Percentiles rank a stretch among this genome's conserved stretches.
These are phyloP conservation scores for Eriocheir sinensis DNA, from an alignment of 1,140 invertebrate genomes.

Conservation along the genomic window DNA sequence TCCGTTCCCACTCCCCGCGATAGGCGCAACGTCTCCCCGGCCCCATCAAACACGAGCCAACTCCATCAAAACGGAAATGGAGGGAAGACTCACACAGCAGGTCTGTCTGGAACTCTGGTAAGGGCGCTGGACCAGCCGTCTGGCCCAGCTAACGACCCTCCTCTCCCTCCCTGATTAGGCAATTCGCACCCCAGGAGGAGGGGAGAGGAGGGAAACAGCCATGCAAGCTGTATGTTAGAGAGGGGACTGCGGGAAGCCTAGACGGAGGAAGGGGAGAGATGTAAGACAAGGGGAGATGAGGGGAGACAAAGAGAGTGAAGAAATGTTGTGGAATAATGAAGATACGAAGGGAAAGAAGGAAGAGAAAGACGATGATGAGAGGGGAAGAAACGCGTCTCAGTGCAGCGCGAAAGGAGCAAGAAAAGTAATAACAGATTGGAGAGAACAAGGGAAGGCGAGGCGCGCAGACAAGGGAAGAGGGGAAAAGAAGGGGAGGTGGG, in stretches of 20 bases:
- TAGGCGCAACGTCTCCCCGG: neutral
- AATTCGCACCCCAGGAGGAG: constrained; percentile 54
- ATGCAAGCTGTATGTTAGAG: constrained; percentile 62
- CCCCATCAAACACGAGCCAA: constrained; percentile 31
- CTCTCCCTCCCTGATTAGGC: constrained; percentile 54
- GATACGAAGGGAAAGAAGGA: constrained; percentile 16
- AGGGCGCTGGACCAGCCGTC: neutral
- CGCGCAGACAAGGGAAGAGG: neutral
- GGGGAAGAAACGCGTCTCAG: constrained; percentile 14
- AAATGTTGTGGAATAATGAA: constrained; percentile 10
- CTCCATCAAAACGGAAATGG: constrained; percentile 30
- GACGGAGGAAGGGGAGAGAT: constrained; percentile 24
- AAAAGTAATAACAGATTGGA: constrained; percentile 11
- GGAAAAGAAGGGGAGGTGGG: neutral
- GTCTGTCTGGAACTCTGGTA: constrained; percentile 6
- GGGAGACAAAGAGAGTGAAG: constrained; percentile 43
- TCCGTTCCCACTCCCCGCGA: neutral
- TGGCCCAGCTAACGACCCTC: constrained; percentile 33
- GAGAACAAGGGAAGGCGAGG: constrained; percentile 20
- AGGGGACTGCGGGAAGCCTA: constrained; percentile 15
- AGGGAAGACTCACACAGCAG: neutral
- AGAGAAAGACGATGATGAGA: neutral
- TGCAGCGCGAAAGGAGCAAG: neutral
- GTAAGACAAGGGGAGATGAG: constrained; percentile 29
- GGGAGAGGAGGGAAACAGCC: constrained; percentile 44